Conservation (phyloP, 2,113 vertebrate genomes). For the Speoplatyrhinus poulsoni region DNA sequence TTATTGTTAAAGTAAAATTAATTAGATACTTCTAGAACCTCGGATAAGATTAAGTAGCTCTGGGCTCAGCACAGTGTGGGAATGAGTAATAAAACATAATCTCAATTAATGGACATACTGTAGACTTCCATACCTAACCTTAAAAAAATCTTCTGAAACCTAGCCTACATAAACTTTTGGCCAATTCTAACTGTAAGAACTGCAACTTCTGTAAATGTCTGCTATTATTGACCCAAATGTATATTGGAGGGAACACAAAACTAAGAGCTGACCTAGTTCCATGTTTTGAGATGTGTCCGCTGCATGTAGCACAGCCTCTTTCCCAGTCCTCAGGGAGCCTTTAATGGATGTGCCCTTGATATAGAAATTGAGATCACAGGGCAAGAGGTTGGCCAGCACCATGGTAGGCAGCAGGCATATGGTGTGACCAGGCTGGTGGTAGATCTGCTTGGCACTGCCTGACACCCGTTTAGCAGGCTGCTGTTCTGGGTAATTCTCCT, state of each 20-base stretch:
- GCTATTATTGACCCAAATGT: too few species aligned
- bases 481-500: conserved; percentile 95
- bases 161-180: too few species aligned
- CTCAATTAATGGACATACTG: too few species aligned
- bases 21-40: too few species aligned
- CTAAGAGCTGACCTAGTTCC: conserved; percentile 84
- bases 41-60: too few species aligned
- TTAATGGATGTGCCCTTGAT: conserved; percentile 88
- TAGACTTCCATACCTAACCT: too few species aligned
- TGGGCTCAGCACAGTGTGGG: too few species aligned
- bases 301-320: conserved; percentile 86
- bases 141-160: too few species aligned
- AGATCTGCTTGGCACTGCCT: conserved; percentile 89
- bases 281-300: conserved; percentile 96
- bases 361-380: conserved; percentile 93
- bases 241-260: neutral
- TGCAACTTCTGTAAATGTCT: too few species aligned
- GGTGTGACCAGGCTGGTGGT: conserved; percentile 93
- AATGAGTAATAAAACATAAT: too few species aligned
- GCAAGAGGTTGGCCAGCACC: conserved; percentile 91
- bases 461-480: conserved; percentile 88
- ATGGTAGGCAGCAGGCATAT: conserved; percentile 92
- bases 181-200: too few species aligned
- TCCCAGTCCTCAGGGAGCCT: conserved; percentile 88
- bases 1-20: too few species aligned